These are phyloP conservation scores for Epinephelus awoara DNA, from an alignment of 2,797 vertebrate genomes.

Conservation along the genomic window DNA sequence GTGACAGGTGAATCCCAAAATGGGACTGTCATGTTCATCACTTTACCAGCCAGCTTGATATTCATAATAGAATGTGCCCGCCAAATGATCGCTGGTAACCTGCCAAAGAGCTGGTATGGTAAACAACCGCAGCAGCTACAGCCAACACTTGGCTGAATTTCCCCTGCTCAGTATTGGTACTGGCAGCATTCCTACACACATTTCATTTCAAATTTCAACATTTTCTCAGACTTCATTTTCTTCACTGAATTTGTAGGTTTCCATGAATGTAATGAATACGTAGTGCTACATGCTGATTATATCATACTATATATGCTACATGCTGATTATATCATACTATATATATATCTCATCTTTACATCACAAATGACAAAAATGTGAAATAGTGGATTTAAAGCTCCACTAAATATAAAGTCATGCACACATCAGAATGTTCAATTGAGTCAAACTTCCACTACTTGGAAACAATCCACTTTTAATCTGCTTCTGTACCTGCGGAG, in stretches of 20 bases:
- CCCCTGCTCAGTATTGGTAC: constrained; percentile 22
- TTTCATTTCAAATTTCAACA: constrained; percentile 35
- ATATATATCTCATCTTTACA: background rate
- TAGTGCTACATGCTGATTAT: background rate
- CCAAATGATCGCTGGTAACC: constrained; percentile 64
- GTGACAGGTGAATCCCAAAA: constrained; percentile 54
- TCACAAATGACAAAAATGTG: background rate
- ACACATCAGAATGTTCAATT: background rate
- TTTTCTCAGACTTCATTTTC: constrained; percentile 22
- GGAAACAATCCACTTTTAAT: background rate
- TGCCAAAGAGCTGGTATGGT: constrained; percentile 60
- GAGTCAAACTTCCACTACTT: background rate
- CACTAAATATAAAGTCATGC: background rate
- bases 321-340: background rate
- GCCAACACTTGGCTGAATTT: constrained; percentile 58
- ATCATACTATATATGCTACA: background rate
- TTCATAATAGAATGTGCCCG: constrained; percentile 55
- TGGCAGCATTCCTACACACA: constrained; percentile 61
- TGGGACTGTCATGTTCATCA: constrained; percentile 42
- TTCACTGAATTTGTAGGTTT: background rate
- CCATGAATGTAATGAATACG: background rate
- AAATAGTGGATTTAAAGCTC: background rate
- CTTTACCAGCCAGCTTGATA: constrained; percentile 56
- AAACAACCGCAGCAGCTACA: constrained; percentile 59
- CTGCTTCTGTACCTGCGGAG: background rate